These are phyloP conservation scores for Atherix ibis DNA, from an alignment of 2,888 invertebrate species.

Conservation along the genomic window DNA sequence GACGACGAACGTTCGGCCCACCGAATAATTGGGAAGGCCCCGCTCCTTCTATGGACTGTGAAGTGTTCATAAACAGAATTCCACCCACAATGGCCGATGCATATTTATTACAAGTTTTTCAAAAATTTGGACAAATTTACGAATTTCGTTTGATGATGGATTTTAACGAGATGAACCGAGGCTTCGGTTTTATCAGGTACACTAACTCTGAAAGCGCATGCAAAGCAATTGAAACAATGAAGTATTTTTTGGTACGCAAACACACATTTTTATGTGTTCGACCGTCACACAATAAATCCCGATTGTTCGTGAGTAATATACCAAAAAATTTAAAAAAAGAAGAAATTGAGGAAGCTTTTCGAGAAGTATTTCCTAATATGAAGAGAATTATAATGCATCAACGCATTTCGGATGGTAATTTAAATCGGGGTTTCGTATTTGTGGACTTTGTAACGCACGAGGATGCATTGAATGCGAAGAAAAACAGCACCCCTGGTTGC, in stretches of 20 bases:
- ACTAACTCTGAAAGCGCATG: conserved; percentile 18
- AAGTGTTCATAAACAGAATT: conserved; percentile 19
- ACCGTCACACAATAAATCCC: conserved; percentile 20
- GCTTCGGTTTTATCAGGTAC: conserved; percentile 21
- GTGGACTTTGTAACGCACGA: conserved; percentile 20
- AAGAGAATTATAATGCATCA: conserved; percentile 12
- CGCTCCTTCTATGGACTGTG: conserved; percentile 18
- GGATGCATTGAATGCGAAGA: conserved; percentile 20
- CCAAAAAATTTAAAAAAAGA: conserved; percentile 16
- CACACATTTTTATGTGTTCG: conserved; percentile 18
- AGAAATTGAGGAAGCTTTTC: conserved; percentile 17
- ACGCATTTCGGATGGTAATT: conserved; percentile 8
- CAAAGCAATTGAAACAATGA: conserved; percentile 19
- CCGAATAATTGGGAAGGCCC: conserved; percentile 19
- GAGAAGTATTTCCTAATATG: conserved; percentile 17
- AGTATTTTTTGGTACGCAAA: conserved; percentile 16
- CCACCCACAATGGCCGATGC: conserved; percentile 17
- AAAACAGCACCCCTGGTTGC: conserved; percentile 17
- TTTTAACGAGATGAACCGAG: conserved; percentile 19
- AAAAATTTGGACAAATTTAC: conserved; percentile 21
- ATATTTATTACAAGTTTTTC: conserved; percentile 17
- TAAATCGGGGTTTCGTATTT: conserved; percentile 20
- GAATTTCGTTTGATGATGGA: conserved; percentile 22
- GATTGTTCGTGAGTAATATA: conserved; percentile 21
- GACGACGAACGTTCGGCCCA: conserved; percentile 18